Conservation (phyloP, 2,113 vertebrate species). For the Anseranas semipalmata region DNA sequence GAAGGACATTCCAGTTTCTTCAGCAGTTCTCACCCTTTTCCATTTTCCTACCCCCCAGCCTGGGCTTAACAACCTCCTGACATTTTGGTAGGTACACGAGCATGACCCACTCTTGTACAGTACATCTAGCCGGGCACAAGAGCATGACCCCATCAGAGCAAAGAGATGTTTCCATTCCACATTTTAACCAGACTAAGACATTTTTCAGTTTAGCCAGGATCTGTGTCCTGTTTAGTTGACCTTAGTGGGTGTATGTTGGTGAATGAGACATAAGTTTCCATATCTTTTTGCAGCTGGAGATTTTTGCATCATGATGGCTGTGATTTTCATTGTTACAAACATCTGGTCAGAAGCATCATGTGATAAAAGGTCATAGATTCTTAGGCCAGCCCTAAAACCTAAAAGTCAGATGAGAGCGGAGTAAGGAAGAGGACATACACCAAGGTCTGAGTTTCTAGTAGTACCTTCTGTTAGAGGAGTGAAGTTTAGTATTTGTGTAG, state of each 20-base stretch:
- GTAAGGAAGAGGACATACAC: neutral
- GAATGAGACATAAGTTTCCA: neutral
- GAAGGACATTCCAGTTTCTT: neutral
- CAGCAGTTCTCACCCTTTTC: neutral
- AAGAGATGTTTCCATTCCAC: neutral
- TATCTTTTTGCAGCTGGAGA: neutral
- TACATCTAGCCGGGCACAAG: neutral
- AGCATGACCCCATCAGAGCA: accelerated
- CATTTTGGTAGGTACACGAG: neutral
- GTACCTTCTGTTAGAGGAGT: neutral
- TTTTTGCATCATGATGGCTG: neutral
- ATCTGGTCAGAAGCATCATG: neutral
- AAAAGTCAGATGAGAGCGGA: neutral
- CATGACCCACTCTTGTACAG: neutral
- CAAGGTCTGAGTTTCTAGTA: neutral
- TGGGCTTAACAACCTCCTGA: neutral
- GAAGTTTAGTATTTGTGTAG: neutral
- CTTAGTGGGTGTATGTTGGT: neutral
- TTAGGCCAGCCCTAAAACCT: neutral
- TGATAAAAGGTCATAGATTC: neutral
- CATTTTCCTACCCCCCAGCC: neutral
- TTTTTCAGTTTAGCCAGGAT: neutral
- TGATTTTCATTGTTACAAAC: neutral
- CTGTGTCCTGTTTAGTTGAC: neutral
- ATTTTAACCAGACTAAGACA: neutral